These are phyloP conservation scores for Donacobius atricapilla DNA, from an alignment of 2,113 vertebrate genomes.

Conservation along the genomic window DNA sequence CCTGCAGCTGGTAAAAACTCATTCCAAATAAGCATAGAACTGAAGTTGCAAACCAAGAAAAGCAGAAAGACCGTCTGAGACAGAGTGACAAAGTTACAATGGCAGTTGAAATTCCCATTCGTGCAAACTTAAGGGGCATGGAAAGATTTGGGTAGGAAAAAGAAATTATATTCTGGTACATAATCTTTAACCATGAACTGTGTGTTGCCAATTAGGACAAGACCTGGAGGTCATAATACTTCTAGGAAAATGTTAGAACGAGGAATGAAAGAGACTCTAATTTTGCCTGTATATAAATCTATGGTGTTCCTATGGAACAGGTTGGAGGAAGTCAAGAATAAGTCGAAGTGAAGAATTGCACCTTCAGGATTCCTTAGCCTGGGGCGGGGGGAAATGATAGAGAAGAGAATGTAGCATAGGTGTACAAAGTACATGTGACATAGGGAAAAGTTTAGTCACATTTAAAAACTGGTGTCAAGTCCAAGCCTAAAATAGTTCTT, in stretches of 20 bases:
- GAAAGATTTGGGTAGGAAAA: neutral
- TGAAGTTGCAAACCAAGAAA: neutral
- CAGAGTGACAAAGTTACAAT: neutral
- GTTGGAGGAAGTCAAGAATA: neutral
- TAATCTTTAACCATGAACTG: neutral
- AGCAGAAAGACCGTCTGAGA: neutral
- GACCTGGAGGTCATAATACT: neutral
- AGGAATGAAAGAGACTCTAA: neutral
- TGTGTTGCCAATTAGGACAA: neutral
- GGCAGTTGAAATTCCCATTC: neutral
- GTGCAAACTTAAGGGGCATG: neutral
- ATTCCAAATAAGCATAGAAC: neutral
- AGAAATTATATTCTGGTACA: neutral
- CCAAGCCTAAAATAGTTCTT: neutral
- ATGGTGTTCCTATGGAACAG: neutral
- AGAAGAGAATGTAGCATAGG: neutral
- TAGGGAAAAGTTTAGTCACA: neutral
- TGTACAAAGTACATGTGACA: neutral
- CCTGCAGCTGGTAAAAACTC: neutral
- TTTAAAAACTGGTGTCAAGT: neutral
- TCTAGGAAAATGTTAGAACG: neutral
- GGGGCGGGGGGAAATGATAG: accelerated
- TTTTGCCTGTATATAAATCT: neutral
- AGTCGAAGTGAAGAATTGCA: neutral
- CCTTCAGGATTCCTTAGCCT: neutral